Percentiles rank a stretch among this genome's conserved stretches.
Conservation (phyloP, 2,113 vertebrate species). For the Chamaea fasciata region DNA sequence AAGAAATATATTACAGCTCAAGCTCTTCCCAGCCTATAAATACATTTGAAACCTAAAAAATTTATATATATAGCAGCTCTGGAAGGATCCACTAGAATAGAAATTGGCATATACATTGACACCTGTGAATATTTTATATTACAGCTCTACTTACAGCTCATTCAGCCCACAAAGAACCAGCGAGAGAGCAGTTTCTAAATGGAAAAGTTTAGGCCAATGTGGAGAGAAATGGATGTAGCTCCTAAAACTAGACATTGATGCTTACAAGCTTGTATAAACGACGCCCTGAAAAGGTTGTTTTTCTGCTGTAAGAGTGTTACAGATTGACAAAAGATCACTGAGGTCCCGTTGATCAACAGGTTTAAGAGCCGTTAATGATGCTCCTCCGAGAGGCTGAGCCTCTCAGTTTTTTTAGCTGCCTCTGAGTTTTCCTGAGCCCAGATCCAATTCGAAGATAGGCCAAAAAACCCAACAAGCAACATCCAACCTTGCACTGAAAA, state of each 20-base stretch:
- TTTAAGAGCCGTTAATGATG: background rate
- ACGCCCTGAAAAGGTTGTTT: background rate
- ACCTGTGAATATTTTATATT: conserved; percentile 15
- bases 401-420: no score
- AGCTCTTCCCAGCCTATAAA: background rate
- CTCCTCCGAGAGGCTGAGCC: background rate
- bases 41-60: background rate
- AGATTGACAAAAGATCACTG: background rate
- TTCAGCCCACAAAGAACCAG: background rate
- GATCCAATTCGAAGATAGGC: background rate
- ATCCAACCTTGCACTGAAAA: background rate
- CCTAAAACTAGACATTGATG: background rate
- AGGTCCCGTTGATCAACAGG: background rate
- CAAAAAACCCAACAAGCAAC: background rate
- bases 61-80: background rate
- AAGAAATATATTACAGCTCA: conserved; percentile 6
- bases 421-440: background rate
- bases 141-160: background rate
- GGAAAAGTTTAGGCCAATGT: background rate
- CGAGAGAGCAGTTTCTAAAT: background rate
- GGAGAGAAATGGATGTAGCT: background rate
- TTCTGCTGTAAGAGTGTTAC: background rate
- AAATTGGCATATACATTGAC: background rate
- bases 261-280: background rate
- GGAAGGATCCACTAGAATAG: background rate